A percentile compares a stretch with the other conserved stretches of the same genome.
phyloP scores from a whole-genome alignment of 1,140 invertebrate species.

The Diabrotica undecimpunctata region DNA sequence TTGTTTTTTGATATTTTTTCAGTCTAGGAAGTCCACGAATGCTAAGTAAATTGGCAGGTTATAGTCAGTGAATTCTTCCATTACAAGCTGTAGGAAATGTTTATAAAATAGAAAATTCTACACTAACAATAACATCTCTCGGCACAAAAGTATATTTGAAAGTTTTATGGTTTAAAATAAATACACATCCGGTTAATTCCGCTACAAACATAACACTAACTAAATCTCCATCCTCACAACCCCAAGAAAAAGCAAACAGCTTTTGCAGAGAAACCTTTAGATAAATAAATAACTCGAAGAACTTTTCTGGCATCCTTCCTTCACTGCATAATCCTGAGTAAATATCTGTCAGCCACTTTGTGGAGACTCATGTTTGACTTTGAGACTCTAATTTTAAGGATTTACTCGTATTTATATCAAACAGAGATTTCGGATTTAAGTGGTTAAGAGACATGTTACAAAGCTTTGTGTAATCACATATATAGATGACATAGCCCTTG shows the following conservation, averaged over 20 bases:
- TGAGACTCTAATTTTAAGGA: slow-evolving; percentile 2
- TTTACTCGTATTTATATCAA: not conserved
- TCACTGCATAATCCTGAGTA: slow-evolving; percentile 2
- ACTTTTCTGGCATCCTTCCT: not conserved
- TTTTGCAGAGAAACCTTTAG: not conserved
- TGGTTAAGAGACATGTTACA: not conserved
- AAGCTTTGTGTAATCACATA: not conserved
- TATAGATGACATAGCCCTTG: not conserved
- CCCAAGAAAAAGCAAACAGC: not conserved
- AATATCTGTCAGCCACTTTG: slow-evolving; percentile 2
- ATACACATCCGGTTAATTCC: too few species aligned
- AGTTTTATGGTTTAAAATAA: too few species aligned
- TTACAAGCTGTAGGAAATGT: too few species aligned
- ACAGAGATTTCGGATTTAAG: not conserved
- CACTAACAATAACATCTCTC: too few species aligned
- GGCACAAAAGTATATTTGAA: too few species aligned
- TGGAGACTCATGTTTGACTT: not conserved
- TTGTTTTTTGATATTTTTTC: too few species aligned
- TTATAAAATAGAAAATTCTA: too few species aligned
- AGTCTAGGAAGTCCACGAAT: too few species aligned
- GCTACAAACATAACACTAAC: too few species aligned
- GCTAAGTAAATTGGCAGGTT: too few species aligned
- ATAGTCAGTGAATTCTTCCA: too few species aligned
- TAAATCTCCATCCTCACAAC: too few species aligned
- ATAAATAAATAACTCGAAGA: not conserved